These are phyloP conservation scores for Aplocera efformata DNA, from an alignment of 2,888 invertebrate species.

Conservation along the genomic window DNA sequence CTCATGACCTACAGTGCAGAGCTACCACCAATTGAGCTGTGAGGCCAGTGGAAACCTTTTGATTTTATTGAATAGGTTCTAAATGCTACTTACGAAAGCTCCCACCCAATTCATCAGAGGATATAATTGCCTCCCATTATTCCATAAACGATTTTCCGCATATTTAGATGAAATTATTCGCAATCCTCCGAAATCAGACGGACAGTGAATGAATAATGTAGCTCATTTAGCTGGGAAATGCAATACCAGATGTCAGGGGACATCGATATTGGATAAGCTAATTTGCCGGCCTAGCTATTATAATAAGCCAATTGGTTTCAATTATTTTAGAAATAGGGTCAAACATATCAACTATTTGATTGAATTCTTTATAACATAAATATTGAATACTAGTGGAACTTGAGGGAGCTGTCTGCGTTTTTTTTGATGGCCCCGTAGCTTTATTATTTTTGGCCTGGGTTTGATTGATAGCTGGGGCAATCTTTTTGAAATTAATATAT, in stretches of 20 bases:
- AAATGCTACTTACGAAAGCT: not conserved
- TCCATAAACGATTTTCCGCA: constrained; percentile 5
- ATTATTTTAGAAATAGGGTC: constrained; percentile 23
- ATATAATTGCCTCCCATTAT: constrained; percentile 10
- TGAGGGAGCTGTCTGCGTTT: too few species aligned
- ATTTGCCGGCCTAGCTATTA: constrained; percentile 32
- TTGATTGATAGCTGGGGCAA: too few species aligned
- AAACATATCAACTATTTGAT: not conserved
- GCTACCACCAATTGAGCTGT: too few species aligned
- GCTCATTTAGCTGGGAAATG: constrained; percentile 35
- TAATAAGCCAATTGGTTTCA: constrained; percentile 38
- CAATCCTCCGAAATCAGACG: constrained; percentile 32
- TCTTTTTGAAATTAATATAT: too few species aligned
- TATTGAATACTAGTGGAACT: too few species aligned
- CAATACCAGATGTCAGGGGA: constrained; percentile 34
- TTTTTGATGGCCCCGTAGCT: too few species aligned
- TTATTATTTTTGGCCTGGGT: too few species aligned
- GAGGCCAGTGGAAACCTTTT: too few species aligned
- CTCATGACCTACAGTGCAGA: too few species aligned
- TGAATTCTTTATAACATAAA: too few species aligned
- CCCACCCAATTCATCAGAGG: constrained; percentile 1
- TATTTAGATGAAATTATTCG: constrained; percentile 22
- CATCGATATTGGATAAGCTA: constrained; percentile 38
- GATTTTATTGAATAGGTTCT: too few species aligned
- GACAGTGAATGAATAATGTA: constrained; percentile 38